phyloP scores from a whole-genome alignment of 2,113 vertebrate species.

The Corydoras sp. region DNA sequence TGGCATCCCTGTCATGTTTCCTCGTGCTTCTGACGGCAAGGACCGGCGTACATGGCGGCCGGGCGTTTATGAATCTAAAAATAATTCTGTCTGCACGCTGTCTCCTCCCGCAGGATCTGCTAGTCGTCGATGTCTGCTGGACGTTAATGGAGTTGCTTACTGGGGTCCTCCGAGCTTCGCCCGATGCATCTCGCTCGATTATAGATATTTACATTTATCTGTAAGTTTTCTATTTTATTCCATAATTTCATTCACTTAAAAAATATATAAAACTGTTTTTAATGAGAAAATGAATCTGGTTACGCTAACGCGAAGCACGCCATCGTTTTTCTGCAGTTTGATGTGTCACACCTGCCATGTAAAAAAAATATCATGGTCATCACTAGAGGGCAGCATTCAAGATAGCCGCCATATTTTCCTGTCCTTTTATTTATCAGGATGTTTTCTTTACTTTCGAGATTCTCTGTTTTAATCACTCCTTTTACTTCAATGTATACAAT shows the following conservation, averaged over 20 bases:
- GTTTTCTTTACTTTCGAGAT: too few species aligned
- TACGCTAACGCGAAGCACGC: too few species aligned
- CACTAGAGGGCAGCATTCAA: too few species aligned
- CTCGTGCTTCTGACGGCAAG: not conserved
- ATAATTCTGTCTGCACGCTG: not conserved
- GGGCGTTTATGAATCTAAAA: not conserved
- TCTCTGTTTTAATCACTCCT: too few species aligned
- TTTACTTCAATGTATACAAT: too few species aligned
- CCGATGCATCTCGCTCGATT: constrained; percentile 96
- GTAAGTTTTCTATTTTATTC: constrained; percentile 56
- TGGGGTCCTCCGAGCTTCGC: constrained; percentile 98
- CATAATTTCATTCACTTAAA: too few species aligned
- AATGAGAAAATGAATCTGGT: too few species aligned
- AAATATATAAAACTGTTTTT: too few species aligned
- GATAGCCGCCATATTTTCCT: not conserved
- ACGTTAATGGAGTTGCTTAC: constrained; percentile 89
- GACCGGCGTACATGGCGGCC: too few species aligned
- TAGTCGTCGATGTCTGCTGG: constrained; percentile 97
- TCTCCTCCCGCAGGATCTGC: constrained; percentile 76
- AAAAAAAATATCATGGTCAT: too few species aligned
- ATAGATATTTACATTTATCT: constrained; percentile 93
- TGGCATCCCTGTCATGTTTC: constrained; percentile 19
- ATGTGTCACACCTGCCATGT: too few species aligned
- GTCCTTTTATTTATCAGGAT: not conserved
- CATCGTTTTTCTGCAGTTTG: too few species aligned